Evolutionary conservation across 2,888 invertebrate genomes (phyloP).

Genomic region (Galerucella pusilla): DNA sequence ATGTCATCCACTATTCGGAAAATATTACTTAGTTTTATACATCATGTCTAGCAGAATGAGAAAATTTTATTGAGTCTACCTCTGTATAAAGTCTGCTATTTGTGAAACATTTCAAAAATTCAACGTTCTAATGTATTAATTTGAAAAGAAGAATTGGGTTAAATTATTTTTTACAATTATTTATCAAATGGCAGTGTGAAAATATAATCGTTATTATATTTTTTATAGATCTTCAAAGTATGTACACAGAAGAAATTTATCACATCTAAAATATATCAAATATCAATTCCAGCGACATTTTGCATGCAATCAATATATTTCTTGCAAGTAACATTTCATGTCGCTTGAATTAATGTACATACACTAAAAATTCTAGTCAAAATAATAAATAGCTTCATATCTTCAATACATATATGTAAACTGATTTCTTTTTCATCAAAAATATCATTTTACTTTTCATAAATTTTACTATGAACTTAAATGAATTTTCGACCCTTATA

Average conservation of each 20-base stretch:
- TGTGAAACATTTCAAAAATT: not conserved
- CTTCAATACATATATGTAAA: not conserved
- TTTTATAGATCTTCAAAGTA: constrained; percentile 9
- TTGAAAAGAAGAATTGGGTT: constrained; percentile 5
- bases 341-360: too few relatives aligned
- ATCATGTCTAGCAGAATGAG: not conserved
- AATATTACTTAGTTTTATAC: not conserved
- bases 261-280: constrained; percentile 20
- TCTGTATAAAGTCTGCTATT: not conserved
- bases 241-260: constrained; percentile 29
- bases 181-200: constrained; percentile 39
- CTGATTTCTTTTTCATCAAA: not conserved
- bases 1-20: not conserved
- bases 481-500: too few relatives aligned
- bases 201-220: constrained; percentile 23
- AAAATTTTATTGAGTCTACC: not conserved
- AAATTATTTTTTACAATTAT: constrained; percentile 10
- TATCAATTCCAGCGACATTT: not conserved
- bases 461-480: too few relatives aligned
- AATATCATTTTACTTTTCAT: too few relatives aligned
- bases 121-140: not conserved
- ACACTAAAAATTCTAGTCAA: not conserved
- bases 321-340: too few relatives aligned
- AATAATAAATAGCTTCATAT: constrained; percentile 8
- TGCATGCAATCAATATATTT: not conserved